phyloP scores from a whole-genome alignment of 2,797 vertebrate genomes.

The Harpagifer antarcticus region DNA sequence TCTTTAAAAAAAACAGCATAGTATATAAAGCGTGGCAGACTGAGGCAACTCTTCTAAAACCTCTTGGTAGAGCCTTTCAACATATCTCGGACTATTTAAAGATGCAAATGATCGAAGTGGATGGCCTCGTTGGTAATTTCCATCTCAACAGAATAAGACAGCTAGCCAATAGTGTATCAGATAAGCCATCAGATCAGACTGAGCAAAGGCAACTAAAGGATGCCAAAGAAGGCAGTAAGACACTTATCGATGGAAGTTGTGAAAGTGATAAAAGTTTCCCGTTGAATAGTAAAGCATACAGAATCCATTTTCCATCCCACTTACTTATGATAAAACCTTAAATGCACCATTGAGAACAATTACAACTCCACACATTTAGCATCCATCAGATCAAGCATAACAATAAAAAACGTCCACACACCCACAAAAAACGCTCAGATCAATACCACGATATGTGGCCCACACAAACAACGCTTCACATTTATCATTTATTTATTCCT shows the following conservation, averaged over 20 bases:
- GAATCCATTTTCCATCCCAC: not conserved
- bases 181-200: too few relatives aligned
- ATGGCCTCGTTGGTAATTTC: too few relatives aligned
- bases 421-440: conserved; percentile 46
- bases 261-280: not conserved
- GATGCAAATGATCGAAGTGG: too few relatives aligned
- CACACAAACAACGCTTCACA: conserved; percentile 67
- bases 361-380: not conserved
- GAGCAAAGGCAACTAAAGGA: too few relatives aligned
- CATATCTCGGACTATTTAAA: too few relatives aligned
- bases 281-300: not conserved
- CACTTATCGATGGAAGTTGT: not conserved
- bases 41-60: too few relatives aligned
- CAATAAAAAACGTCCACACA: not conserved
- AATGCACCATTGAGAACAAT: not conserved
- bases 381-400: conserved; percentile 1
- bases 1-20: too few relatives aligned
- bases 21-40: too few relatives aligned
- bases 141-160: too few relatives aligned
- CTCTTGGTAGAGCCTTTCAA: too few relatives aligned
- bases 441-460: conserved; percentile 70
- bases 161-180: too few relatives aligned
- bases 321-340: not conserved
- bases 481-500: conserved; percentile 82
- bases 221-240: too few relatives aligned